Evolutionary conservation across 2,797 vertebrate species (phyloP).

Genomic region (Tinamus major): DNA sequence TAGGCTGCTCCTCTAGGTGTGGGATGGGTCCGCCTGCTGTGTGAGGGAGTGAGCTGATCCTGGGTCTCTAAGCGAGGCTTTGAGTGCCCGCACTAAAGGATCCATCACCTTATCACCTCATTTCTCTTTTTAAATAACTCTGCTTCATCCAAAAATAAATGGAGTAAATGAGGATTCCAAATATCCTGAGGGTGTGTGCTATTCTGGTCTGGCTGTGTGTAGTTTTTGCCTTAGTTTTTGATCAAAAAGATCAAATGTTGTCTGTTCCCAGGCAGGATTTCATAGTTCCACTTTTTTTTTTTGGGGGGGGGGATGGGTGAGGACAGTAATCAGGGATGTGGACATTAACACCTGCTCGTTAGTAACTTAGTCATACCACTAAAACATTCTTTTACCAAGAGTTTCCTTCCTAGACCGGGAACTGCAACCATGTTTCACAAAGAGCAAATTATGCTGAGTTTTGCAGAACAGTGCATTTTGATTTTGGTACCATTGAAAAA

Average conservation of each 20-base stretch:
- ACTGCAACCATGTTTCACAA: not conserved
- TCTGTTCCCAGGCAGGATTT: too few relatives aligned
- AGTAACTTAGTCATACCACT: not conserved
- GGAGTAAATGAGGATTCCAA: too few relatives aligned
- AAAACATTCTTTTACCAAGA: not conserved
- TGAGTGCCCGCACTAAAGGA: not conserved
- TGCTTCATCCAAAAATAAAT: too few relatives aligned
- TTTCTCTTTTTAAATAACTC: too few relatives aligned
- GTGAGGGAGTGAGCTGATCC: not conserved
- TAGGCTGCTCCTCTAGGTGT: not conserved
- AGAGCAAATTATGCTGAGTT: not conserved
- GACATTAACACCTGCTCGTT: not conserved
- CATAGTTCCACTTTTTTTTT: too few relatives aligned
- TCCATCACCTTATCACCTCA: not conserved
- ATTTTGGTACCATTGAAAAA: not conserved
- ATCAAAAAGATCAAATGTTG: too few relatives aligned
- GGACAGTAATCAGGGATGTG: not conserved
- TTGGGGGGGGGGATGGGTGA: too few relatives aligned
- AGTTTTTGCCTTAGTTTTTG: too few relatives aligned
- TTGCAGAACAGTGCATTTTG: not conserved
- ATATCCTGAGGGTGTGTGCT: too few relatives aligned
- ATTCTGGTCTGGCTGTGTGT: too few relatives aligned
- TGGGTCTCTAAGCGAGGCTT: not conserved
- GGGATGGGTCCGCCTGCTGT: fast-evolving
- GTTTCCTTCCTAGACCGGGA: not conserved